Evolutionary conservation across 2,888 invertebrate genomes (phyloP), one percentile per base, ranked within the genome.

Genomic region (Chrysomela aeneicollis): DNA sequence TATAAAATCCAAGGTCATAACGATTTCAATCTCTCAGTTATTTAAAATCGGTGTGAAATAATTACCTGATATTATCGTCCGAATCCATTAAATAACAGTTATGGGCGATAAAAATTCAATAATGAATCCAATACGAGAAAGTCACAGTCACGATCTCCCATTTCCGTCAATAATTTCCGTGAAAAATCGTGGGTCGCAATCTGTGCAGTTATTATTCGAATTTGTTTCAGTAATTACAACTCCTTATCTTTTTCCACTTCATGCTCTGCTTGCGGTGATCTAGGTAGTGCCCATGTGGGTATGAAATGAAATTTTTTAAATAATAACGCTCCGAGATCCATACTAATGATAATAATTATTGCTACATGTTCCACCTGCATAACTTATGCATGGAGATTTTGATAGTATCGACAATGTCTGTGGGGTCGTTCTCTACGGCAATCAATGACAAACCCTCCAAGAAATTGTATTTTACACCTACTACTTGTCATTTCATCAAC

Each of bases 61-160:
- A 26, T 26, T 26, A 26, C 26, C 26, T 6, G 6, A 26, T 6
- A 59, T 59, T 53, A 54, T 17, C 49, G 37, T 63, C 59, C 12
- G 21, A 49, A 53, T 59, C 49, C 18, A 54, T 19, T 55, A 59
- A 42, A 64, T 64, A 35, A 35, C 46, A 59, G 19, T 55, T 51
- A 32, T 47, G 54, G 46, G 50, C 52, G 26, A 55, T 64, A 54
- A 50, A 37, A 35, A 35, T 54, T 60, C 22, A 42, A 22, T 42
- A 55, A 51, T 17, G 42, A 30, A n/a, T 59, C 54, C 64, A 64
- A 64, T 64, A 37, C 54, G 49, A 55, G 49, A 64, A 64, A 59
- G 50, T 60, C 15, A 59, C 22, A 51, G 50, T 59, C 60, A 51
- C 55, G 64, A 60, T 60, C 51, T 59, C 30, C 42, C 42, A 55